A percentile compares a stretch with the other conserved stretches of the same genome.
phyloP scores from a whole-genome alignment of 2,113 vertebrate genomes.

The Limanda limanda region DNA sequence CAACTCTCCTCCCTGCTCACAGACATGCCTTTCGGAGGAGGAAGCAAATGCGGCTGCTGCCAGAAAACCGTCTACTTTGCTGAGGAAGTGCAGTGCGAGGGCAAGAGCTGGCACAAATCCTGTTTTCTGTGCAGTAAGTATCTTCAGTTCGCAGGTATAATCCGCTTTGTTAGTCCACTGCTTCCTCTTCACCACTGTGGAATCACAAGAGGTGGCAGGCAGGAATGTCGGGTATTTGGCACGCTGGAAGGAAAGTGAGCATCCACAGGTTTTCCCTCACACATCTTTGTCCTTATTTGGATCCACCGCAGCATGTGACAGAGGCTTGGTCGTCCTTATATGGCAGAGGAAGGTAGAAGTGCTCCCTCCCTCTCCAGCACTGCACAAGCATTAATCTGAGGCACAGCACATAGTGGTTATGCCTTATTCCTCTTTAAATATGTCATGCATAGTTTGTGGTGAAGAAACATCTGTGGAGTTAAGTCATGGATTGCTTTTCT shows the following conservation, averaged over 20 bases:
- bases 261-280: slow-evolving; percentile 51
- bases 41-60: slow-evolving; percentile 93
- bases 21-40: slow-evolving; percentile 89
- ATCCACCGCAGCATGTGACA: slow-evolving; percentile 58
- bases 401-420: background rate
- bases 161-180: slow-evolving; percentile 1
- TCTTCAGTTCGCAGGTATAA: slow-evolving; percentile 32
- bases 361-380: slow-evolving; percentile 14
- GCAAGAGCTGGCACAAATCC: slow-evolving; percentile 94
- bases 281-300: slow-evolving; percentile 74
- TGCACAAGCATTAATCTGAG: slow-evolving; percentile 36
- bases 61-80: slow-evolving; percentile 93
- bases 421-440: slow-evolving; percentile 9
- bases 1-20: slow-evolving; percentile 23
- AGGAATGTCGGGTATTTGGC: slow-evolving; percentile 72
- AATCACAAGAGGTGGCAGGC: slow-evolving; percentile 8
- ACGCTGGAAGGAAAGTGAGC: slow-evolving; percentile 22
- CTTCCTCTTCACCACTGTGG: background rate
- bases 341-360: slow-evolving; percentile 59
- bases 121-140: slow-evolving; percentile 97
- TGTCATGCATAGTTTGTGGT: slow-evolving; percentile 32
- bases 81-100: slow-evolving; percentile 95
- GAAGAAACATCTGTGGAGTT: background rate
- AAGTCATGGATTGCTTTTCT: background rate
- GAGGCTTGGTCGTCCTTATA: slow-evolving; percentile 63